Base-by-base conservation (phyloP, 1,140 invertebrate species). In the Scaptomyza graminum region DNA sequence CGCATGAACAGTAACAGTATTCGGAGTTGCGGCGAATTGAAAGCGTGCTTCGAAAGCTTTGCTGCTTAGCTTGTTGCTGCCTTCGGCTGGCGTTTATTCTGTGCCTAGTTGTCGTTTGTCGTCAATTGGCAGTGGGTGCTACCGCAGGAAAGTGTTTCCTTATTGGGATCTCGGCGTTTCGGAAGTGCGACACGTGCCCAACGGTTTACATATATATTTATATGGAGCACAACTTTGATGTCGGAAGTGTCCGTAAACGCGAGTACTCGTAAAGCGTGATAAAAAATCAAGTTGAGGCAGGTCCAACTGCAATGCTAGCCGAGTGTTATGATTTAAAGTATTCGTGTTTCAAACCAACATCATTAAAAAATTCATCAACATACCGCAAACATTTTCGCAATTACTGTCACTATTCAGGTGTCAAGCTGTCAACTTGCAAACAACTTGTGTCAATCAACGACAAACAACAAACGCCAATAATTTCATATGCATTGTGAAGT, bases 291-390 rank as follows among this genome's bases (percentile, higher is more conserved):
- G 46, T 66, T 49, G 34, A 59, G 49, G 59, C 59, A 71, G 54
- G 54, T 15, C 50, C 13, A 34, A 43, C 13, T 41, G 47, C 37
- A 25, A 9, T 18, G 18, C 37, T 8, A 5, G 13, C 9, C 16
- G 9, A 25, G 34, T 15, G 34, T 46, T 43, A 67, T 15, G 52
- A 51, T 31, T 15, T 22, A 60, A 13, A 50, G 15, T 34, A 31
- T 37, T 8, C 43, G 55, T 34, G 43, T 54, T 43, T 22, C 18
- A 76, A 39, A 67, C 54, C 73, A 73, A 84, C 81, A 85, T 68
- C 71, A 71, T 80, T 85, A 74, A 85, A 85, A 85, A 85, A 85
- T 85, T 85, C 81, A 85, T 85, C 81, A 85, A 71, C 56, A 50
- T 74, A 61, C 60, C 31, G 31, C 31, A 11, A 34, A 34, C 31